Base-by-base conservation (phyloP, 2,797 vertebrate species). In the Geotrypetes seraphini region DNA sequence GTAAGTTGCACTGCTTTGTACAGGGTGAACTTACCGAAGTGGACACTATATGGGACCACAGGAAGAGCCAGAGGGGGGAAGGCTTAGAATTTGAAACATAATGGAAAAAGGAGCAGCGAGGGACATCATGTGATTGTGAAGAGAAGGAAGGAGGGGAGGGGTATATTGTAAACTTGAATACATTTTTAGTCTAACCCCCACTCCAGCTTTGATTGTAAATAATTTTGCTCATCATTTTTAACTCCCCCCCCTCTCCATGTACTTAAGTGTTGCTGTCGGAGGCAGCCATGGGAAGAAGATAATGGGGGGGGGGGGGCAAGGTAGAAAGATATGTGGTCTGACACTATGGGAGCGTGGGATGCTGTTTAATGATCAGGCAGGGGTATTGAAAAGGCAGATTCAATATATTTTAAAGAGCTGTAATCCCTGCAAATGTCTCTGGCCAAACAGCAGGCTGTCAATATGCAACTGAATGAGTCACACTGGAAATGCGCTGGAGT, bases 11-110 rank as follows among this genome's bases (percentile, higher is more conserved):
- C 42, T 37, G 39, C 35, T 2, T 0, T 3, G 20, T 10, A 43
- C 50, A 47, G 50, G 54, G 44, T 22, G 20, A 33, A 48, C 44
- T 31, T 36, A 25, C n/a, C 33, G 20, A 25, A n/a, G 43, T n/a
- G 39, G 43, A 2, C 16, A 36, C 26, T 39, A 14, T 6, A 31
- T 3, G 9, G 36, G 38, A 19, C 2, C 2, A 2, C 5, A 10
- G 23, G 26, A 36, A 10, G 14, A 15, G n/a, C n/a, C n/a, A n/a
- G 25, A 25, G 39, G 39, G 33, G n/a, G 11, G 25, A 13, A 4
- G 10, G 13, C 53, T 40, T 49, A 22, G 35, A 18, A 9, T 43
- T 39, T 29, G 31, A 47, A n/a, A n/a, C n/a, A n/a, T n/a, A n/a
- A n/a, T n/a, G n/a, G n/a, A n/a, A n/a, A n/a, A n/a, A n/a, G n/a